These are phyloP conservation scores for Glaucomys volans DNA, from an alignment of 2,113 vertebrate genomes.

Conservation along the genomic window DNA sequence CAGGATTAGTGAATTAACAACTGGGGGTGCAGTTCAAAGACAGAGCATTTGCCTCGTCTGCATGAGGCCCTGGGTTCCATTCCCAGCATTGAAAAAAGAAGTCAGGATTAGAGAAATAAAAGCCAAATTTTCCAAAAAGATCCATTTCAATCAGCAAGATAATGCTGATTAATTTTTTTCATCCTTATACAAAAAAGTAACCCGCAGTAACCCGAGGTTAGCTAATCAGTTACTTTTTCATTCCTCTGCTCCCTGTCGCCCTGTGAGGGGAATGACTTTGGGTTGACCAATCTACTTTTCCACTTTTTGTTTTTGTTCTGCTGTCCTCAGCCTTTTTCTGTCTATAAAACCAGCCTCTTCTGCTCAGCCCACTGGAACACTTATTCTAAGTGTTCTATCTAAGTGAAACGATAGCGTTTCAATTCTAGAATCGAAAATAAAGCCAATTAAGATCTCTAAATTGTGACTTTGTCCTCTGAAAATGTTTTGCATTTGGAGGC, in stretches of 20 bases:
- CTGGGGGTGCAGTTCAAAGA: not conserved
- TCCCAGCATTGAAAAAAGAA: not conserved
- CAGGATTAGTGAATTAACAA: not conserved
- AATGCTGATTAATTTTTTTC: not conserved
- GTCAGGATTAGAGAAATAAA: too few relatives aligned
- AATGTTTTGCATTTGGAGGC: not conserved
- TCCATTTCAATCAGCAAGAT: not conserved
- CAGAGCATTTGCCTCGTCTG: not conserved
- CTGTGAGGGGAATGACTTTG: not conserved
- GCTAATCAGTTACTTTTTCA: not conserved
- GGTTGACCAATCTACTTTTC: not conserved
- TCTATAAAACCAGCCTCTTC: not conserved
- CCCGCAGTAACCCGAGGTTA: not conserved
- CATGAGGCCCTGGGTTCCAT: not conserved
- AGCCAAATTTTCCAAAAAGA: not conserved
- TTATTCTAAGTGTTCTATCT: not conserved
- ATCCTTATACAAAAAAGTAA: not conserved
- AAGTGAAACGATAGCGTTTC: not conserved
- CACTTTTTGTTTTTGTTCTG: not conserved
- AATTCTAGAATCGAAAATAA: not conserved
- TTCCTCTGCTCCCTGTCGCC: not conserved
- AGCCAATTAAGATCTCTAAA: not conserved
- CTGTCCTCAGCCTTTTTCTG: not conserved
- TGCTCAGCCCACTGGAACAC: not conserved
- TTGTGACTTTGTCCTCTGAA: not conserved